Evolutionary conservation across 2,888 invertebrate species (phyloP).

Genomic region (Laothoe populi): DNA sequence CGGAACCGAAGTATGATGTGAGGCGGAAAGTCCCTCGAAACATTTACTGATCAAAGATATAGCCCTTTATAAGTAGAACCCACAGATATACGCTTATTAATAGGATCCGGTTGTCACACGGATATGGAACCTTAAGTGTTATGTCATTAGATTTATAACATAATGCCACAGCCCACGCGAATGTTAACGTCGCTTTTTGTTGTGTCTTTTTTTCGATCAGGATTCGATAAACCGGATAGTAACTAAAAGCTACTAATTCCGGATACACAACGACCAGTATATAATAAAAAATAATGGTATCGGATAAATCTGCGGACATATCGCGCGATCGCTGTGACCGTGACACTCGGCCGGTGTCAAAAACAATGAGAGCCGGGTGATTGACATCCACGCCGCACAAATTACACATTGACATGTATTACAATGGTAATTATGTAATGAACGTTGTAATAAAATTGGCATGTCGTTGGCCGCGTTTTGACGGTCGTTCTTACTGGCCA

Average conservation of each 20-base stretch:
- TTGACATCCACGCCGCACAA: conserved; percentile 25
- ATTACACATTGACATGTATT: conserved; percentile 26
- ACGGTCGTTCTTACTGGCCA: background rate
- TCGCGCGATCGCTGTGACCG: background rate
- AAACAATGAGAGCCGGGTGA: conserved; percentile 27
- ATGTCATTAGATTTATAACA: background rate
- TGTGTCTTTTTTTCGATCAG: conserved; percentile 5
- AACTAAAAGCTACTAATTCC: background rate
- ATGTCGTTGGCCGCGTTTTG: conserved; percentile 1
- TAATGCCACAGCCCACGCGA: background rate
- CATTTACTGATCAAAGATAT: too few relatives aligned
- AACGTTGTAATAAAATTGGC: background rate
- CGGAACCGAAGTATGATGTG: too few relatives aligned
- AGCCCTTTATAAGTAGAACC: too few relatives aligned
- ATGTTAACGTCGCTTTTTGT: background rate
- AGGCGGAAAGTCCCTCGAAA: too few relatives aligned
- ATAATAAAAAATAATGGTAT: background rate
- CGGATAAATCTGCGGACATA: background rate
- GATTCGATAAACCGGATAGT: conserved; percentile 1
- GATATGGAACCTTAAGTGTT: too few relatives aligned
- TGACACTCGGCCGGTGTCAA: conserved; percentile 5
- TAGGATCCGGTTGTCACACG: too few relatives aligned
- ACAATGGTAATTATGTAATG: conserved; percentile 20
- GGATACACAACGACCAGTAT: conserved; percentile 1
- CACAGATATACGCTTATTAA: too few relatives aligned